phyloP scores from a whole-genome alignment of 64 coral and sea anemone species.

The Catalaphyllia jardinei region DNA sequence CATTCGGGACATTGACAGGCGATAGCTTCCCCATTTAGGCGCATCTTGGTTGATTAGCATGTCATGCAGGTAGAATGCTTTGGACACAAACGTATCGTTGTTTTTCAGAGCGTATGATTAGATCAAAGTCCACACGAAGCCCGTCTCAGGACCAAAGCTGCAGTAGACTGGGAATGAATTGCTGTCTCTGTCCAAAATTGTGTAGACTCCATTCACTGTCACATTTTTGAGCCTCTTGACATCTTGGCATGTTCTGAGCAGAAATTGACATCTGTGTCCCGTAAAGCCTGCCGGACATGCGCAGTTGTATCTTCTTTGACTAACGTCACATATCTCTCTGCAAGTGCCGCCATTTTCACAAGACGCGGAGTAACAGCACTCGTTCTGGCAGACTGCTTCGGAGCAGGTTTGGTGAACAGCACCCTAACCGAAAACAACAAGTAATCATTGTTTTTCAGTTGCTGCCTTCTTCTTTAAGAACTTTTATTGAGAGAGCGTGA shows the following conservation, averaged over 20 bases:
- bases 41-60: slow-evolving; percentile 8
- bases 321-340: slow-evolving; percentile 7
- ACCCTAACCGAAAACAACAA: not conserved
- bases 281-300: not conserved
- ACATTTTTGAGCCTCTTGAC: not conserved
- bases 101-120: slow-evolving; percentile 28
- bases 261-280: slow-evolving; percentile 3
- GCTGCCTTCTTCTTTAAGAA: too few relatives aligned
- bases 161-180: slow-evolving; percentile 26
- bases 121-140: slow-evolving; percentile 18
- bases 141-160: not conserved
- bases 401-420: not conserved
- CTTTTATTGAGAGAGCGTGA: too few relatives aligned
- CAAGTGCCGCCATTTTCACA: slow-evolving; percentile 8
- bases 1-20: slow-evolving; percentile 31
- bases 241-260: not conserved
- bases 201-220: not conserved
- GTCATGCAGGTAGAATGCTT: slow-evolving; percentile 16
- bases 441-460: too few relatives aligned
- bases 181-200: not conserved
- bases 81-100: not conserved
- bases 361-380: not conserved
- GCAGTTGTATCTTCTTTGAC: slow-evolving; percentile 15
- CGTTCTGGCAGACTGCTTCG: not conserved
- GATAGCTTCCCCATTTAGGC: slow-evolving; percentile 32